Evolutionary conservation across 2,113 vertebrate genomes (phyloP).

Genomic region (Polypterus bichir): DNA sequence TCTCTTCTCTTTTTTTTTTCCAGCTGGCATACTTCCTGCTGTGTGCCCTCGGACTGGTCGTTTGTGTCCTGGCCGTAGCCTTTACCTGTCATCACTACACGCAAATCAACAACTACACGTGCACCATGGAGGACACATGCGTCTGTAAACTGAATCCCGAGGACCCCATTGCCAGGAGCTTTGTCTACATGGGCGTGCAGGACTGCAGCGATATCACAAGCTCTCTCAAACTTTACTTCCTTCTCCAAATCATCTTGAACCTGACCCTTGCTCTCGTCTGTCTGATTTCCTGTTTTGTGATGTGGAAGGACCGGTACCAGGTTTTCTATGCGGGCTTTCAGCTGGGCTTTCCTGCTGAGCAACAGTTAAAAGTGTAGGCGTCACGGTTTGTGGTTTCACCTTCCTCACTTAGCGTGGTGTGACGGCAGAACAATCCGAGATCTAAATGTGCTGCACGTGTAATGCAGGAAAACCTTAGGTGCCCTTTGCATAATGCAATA

Average conservation of each 20-base stretch:
- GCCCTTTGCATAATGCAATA: too few species aligned
- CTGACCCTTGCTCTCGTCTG: constrained; percentile 65
- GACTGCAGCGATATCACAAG: constrained; percentile 60
- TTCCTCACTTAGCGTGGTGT: not conserved
- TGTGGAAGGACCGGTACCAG: constrained; percentile 96
- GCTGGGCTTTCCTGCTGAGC: constrained; percentile 36
- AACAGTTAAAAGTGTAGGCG: constrained; percentile 58
- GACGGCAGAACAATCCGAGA: too few species aligned
- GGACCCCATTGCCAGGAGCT: constrained; percentile 72
- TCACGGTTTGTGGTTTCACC: not conserved
- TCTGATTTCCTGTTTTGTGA: constrained; percentile 64
- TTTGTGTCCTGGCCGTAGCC: constrained; percentile 68
- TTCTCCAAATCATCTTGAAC: constrained; percentile 79
- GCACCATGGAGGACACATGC: constrained; percentile 44
- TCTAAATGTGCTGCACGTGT: too few species aligned
- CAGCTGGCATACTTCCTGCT: constrained; percentile 86
- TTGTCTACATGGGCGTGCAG: constrained; percentile 52
- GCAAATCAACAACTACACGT: constrained; percentile 57
- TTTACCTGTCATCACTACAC: constrained; percentile 70
- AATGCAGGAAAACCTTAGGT: too few species aligned
- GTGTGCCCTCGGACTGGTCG: constrained; percentile 59
- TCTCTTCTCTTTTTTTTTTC: constrained; percentile 10
- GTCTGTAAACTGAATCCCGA: constrained; percentile 57
- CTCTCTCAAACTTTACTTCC: constrained; percentile 63
- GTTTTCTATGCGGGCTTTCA: constrained; percentile 76